Evolutionary conservation across 2,888 invertebrate species (phyloP).

Genomic region (Tachina fera): DNA sequence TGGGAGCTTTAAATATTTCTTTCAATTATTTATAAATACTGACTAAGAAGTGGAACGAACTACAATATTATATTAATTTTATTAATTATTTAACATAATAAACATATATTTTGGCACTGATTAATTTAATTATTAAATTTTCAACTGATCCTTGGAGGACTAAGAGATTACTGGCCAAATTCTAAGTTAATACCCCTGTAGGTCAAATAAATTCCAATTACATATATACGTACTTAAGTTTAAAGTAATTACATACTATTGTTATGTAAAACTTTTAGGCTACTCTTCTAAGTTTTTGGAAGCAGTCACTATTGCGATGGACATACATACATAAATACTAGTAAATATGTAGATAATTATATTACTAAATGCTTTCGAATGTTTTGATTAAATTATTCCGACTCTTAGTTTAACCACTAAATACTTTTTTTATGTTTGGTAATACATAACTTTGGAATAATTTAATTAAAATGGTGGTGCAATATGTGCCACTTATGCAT

Average conservation of each 20-base stretch:
- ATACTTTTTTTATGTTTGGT: not conserved
- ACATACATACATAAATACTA: not conserved
- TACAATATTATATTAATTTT: slow-evolving; percentile 34
- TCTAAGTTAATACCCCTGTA: not conserved
- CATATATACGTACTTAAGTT: not conserved
- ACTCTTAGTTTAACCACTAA: not conserved
- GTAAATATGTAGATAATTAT: no score
- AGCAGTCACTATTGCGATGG: slow-evolving; percentile 1
- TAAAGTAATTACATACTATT: no score
- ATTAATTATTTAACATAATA: slow-evolving; percentile 8
- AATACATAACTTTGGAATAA: slow-evolving; percentile 9
- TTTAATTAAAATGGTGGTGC: not conserved
- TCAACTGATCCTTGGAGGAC: slow-evolving; percentile 7
- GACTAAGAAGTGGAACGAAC: slow-evolving; percentile 45
- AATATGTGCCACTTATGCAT: not conserved
- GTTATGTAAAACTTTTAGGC: not conserved
- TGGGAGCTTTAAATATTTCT: not conserved
- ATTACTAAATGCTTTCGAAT: slow-evolving; percentile 28
- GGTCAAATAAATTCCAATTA: slow-evolving; percentile 6
- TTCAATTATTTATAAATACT: slow-evolving; percentile 45
- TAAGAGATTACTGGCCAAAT: slow-evolving; percentile 41
- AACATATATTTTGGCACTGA: slow-evolving; percentile 61
- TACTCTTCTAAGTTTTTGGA: not conserved
- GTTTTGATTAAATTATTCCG: not conserved
- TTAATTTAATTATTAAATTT: slow-evolving; percentile 28